Conservation (phyloP, 2,113 vertebrate genomes). For the Ovis canadensis region DNA sequence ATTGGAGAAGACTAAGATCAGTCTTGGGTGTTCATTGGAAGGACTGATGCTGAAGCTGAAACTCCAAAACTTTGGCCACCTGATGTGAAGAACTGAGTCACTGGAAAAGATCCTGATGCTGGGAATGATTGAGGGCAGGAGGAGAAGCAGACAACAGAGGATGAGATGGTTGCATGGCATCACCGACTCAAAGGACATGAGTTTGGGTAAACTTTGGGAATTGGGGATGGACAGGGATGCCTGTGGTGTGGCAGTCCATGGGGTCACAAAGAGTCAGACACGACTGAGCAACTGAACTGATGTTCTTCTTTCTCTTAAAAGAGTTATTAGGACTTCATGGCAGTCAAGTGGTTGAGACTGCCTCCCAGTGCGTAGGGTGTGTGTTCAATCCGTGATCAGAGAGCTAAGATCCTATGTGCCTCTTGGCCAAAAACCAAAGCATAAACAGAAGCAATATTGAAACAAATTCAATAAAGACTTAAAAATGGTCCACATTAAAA, state of each 20-base stretch:
- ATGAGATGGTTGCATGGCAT: not conserved
- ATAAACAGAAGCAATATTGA: not conserved
- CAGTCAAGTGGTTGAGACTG: not conserved
- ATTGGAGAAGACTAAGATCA: not conserved
- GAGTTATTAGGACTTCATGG: too few species aligned
- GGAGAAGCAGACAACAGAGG: not conserved
- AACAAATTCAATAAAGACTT: not conserved
- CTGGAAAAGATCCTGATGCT: not conserved
- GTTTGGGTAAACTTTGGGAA: not conserved
- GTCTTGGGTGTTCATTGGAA: not conserved
- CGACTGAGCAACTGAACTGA: not conserved
- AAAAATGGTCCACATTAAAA: not conserved
- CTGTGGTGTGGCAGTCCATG: not conserved
- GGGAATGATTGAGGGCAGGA: not conserved
- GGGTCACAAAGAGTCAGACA: not conserved
- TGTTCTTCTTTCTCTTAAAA: too few species aligned
- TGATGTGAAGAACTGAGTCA: not conserved
- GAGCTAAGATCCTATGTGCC: not conserved
- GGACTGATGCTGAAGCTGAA: not conserved
- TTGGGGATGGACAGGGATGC: not conserved
- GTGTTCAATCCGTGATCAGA: not conserved
- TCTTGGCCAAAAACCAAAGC: not conserved
- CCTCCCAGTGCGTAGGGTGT: not conserved
- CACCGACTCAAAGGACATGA: not conserved
- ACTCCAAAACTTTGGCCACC: not conserved